Conservation (phyloP, 37 sponge, comb jelly and placozoan genomes). For the Aplysina aerophoba region DNA sequence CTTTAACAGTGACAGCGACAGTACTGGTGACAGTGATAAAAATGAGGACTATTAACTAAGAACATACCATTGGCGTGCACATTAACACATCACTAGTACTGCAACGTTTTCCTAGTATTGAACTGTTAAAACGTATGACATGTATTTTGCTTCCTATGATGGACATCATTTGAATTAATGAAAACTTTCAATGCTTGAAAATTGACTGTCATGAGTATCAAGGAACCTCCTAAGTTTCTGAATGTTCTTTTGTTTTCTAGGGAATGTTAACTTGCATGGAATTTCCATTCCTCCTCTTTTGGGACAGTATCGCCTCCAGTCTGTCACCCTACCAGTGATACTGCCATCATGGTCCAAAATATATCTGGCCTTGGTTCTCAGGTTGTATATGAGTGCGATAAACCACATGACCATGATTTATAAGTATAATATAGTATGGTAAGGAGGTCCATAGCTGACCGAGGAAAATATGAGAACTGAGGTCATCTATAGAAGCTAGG, state of each 20-base stretch:
- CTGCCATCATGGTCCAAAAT: background rate
- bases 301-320: conserved; percentile 1
- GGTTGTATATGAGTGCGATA: too few species aligned
- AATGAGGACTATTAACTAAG: background rate
- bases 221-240: conserved; percentile 2
- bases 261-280: conserved; percentile 6
- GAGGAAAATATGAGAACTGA: too few species aligned
- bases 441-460: too few species aligned
- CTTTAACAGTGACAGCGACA: background rate
- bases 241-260: background rate
- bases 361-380: too few species aligned
- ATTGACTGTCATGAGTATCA: background rate
- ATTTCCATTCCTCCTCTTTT: background rate
- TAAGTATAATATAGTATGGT: too few species aligned
- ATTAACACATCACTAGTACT: conserved; percentile 8
- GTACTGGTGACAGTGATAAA: conserved; percentile 3
- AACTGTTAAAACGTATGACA: background rate
- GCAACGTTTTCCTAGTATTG: background rate
- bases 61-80: background rate
- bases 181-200: conserved; percentile 2
- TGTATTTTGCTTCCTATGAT: background rate
- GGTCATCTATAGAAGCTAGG: too few species aligned
- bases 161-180: background rate
- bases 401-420: too few species aligned
- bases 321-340: conserved; percentile 18